Base-by-base conservation (phyloP, 2,888 invertebrate species). In the Gymnoscelis rufifasciata region DNA sequence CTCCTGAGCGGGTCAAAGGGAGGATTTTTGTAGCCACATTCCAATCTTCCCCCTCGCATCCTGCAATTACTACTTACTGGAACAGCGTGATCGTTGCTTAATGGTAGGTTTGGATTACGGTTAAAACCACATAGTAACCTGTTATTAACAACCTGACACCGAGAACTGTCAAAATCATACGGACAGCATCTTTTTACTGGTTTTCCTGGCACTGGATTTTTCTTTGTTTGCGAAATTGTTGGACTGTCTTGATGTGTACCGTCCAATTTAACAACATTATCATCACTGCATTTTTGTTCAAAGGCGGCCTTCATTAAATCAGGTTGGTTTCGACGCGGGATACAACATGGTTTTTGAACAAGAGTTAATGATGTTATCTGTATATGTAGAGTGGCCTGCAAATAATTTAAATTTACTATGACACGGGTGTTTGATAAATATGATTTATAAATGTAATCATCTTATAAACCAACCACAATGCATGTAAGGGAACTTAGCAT, bases 121-220 rank as follows among this genome's bases (percentile, higher is more conserved):
- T 84, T 71, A 38, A 64, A 84, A 5, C 83, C 84, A 52, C 84
- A 84, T 8, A 83, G 58, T 1, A 77, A 10, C 57, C 81, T 71
- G 31, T 83, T 75, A 12, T 76, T 75, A 1, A 83, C 59, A n/a
- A 54, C 41, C 63, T 60, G 69, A 43, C 84, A 84, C 10, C 67
- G 29, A 7, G 42, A 67, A 30, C 74, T 61, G 33, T 83, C 71
- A 43, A 80, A 83, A 23, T 78, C 65, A 39, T 86, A 84, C 0
- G 83, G 82, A 46, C 83, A 83, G 47, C 84, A 84, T 4, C 59
- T 62, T 4, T 59, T 76, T 35, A 61, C 58, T 8, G 44, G 59
- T 24, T 36, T 40, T 12, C n/a, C 8, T 10, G 36, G 40, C 1
- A 40, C 27, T 19, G 19, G 2, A 3, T 19, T 19, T 5, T 19